phyloP scores from a whole-genome alignment of 2,797 vertebrate species.

The Sebastes diploproa region DNA sequence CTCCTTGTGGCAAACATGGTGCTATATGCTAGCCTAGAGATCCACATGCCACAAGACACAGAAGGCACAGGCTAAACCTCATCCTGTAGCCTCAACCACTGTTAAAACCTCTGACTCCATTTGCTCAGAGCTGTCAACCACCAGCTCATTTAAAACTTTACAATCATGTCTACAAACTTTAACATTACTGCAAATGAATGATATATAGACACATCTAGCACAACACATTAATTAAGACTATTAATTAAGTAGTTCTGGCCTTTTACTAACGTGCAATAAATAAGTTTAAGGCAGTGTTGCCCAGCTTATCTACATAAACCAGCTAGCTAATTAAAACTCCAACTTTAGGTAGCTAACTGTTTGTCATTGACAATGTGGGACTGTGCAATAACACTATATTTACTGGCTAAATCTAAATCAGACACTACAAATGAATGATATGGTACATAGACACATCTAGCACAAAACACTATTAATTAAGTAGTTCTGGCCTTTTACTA shows the following conservation, averaged over 20 bases:
- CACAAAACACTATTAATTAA: not conserved
- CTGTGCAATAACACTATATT: no score
- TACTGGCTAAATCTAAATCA: no score
- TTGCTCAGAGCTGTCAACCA: not conserved
- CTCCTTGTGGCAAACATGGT: conserved; percentile 55
- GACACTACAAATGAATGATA: not conserved
- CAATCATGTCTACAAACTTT: not conserved
- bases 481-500: not conserved
- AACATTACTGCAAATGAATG: not conserved
- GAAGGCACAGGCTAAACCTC: not conserved
- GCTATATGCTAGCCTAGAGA: conserved; percentile 57
- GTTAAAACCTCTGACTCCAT: not conserved
- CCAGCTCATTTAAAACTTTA: not conserved
- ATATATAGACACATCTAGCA: not conserved
- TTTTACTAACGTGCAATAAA: not conserved
- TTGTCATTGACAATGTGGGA: no score
- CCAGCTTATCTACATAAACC: not conserved
- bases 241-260: no score
- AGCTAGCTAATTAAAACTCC: not conserved
- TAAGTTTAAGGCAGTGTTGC: conserved; percentile 4
- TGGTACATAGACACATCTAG: not conserved
- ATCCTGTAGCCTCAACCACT: not conserved
- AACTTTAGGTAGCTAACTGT: no score
- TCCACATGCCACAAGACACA: conserved; percentile 59
- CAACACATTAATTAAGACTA: not conserved